These are phyloP conservation scores for Dufourea novaeangliae DNA, from an alignment of 1,140 invertebrate genomes.

Conservation along the genomic window DNA sequence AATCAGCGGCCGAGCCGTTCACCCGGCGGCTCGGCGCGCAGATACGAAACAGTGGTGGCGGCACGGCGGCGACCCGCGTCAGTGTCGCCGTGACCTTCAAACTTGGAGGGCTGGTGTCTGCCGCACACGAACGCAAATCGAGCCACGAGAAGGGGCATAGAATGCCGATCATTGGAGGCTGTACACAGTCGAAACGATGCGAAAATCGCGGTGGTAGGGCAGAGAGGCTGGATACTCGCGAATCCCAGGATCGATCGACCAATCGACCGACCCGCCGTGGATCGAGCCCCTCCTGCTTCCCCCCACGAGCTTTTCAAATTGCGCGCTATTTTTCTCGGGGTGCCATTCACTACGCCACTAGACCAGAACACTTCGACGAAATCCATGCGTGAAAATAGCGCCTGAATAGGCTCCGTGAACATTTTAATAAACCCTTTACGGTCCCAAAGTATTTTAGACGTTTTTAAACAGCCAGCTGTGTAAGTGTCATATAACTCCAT, in stretches of 20 bases:
- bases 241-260: conserved; percentile 31
- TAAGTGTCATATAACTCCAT: no score
- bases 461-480: no score
- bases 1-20: conserved; percentile 5
- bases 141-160: conserved; percentile 60
- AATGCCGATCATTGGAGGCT: conserved; percentile 59
- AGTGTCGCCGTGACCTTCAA: conserved; percentile 74
- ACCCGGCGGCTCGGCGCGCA: conserved; percentile 35
- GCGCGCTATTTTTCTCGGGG: not conserved
- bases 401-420: no score
- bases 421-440: no score
- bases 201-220: conserved; percentile 50
- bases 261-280: not conserved
- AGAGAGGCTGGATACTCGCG: conserved; percentile 42
- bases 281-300: not conserved
- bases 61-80: not conserved
- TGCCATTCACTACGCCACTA: not conserved
- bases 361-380: not conserved
- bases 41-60: conserved; percentile 45
- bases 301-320: not conserved
- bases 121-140: conserved; percentile 25
- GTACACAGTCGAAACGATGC: conserved; percentile 6
- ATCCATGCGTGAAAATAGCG: not conserved
- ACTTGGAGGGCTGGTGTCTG: conserved; percentile 66
- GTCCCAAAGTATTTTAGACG: no score